Percentiles rank a stretch among this genome's conserved stretches.
These are phyloP conservation scores for Poeciliopsis occidentalis DNA, from an alignment of 2,113 vertebrate genomes.

Conservation along the genomic window DNA sequence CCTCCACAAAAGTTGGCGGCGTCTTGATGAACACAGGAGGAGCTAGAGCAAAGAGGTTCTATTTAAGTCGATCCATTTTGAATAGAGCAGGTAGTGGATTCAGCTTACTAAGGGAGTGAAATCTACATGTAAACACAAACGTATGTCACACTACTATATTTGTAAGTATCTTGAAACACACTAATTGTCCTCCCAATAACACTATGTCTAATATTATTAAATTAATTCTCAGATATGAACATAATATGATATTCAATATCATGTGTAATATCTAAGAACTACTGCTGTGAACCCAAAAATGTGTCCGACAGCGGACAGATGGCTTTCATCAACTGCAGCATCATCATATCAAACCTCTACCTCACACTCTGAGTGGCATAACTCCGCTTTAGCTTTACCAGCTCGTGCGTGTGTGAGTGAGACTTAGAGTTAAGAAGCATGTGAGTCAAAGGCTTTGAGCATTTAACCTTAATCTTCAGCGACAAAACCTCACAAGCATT, in stretches of 20 bases:
- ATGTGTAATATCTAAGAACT: conserved; percentile 14
- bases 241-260: conserved; percentile 22
- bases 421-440: not conserved
- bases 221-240: conserved; percentile 12
- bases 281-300: conserved; percentile 17
- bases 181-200: no score
- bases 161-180: no score
- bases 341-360: conserved; percentile 17
- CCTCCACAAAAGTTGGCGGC: conserved; percentile 87
- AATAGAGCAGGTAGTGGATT: not conserved
- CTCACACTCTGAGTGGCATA: conserved; percentile 13
- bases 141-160: no score
- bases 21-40: conserved; percentile 89
- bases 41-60: conserved; percentile 71
- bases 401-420: not conserved
- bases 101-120: no score
- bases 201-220: not conserved
- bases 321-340: conserved; percentile 16
- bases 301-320: conserved; percentile 22
- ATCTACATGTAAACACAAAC: no score
- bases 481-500: conserved; percentile 6
- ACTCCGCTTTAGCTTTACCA: conserved; percentile 1
- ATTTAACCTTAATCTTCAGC: conserved; percentile 24
- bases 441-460: conserved; percentile 18
- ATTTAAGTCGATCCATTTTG: not conserved